phyloP scores from a whole-genome alignment of 2,113 vertebrate genomes.

The Albula goreensis region DNA sequence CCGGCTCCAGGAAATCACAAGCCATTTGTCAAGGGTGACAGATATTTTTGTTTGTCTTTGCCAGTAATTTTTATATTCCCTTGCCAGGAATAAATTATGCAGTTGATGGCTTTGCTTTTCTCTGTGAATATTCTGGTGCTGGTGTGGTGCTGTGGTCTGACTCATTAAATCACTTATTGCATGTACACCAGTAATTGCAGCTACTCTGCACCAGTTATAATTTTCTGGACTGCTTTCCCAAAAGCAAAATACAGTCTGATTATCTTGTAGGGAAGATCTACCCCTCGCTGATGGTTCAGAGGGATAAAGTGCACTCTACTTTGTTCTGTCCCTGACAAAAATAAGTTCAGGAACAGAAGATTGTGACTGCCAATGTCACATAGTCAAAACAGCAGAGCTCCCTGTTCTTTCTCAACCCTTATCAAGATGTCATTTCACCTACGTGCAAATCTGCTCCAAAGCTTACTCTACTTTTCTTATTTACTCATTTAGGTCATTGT shows the following conservation, averaged over 20 bases:
- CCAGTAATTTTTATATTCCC: not conserved
- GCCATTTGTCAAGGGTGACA: not conserved
- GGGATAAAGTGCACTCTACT: not conserved
- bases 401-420: not conserved
- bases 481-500: slow-evolving; percentile 9
- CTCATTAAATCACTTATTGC: not conserved
- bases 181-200: not conserved
- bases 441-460: not conserved
- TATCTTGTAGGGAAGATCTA: not conserved
- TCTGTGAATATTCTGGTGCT: not conserved
- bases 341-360: not conserved
- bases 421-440: not conserved
- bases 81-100: not conserved
- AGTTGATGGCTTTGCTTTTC: not conserved
- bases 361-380: not conserved
- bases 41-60: not conserved
- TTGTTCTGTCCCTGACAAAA: not conserved
- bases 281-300: not conserved
- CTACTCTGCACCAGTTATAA: not conserved
- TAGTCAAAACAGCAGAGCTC: not conserved
- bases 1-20: not conserved
- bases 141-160: not conserved
- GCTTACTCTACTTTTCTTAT: slow-evolving; percentile 4
- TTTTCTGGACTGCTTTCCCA: not conserved
- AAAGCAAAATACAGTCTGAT: not conserved